These are phyloP conservation scores for Streptopelia turtur DNA, from an alignment of 2,797 vertebrate genomes.

Conservation along the genomic window DNA sequence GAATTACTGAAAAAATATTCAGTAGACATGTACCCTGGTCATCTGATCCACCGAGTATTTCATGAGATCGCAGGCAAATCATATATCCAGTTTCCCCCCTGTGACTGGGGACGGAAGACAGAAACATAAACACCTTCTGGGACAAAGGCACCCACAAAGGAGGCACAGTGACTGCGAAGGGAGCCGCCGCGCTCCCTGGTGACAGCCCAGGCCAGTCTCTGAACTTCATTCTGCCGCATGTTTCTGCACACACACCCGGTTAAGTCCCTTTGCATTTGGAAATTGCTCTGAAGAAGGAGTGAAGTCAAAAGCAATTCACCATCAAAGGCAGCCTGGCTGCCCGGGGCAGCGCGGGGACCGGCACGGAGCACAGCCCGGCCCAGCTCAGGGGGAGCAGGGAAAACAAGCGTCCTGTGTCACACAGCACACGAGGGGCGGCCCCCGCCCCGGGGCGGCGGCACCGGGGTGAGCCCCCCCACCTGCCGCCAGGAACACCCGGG, in stretches of 20 bases:
- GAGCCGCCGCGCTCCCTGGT: background rate
- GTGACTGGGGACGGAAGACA: fast-evolving
- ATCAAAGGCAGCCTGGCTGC: background rate
- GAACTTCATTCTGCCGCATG: background rate
- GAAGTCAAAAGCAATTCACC: background rate
- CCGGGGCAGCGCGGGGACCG: fast-evolving
- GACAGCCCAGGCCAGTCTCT: background rate
- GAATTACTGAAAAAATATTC: background rate
- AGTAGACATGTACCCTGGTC: fast-evolving
- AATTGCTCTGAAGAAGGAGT: background rate
- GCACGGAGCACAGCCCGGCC: background rate
- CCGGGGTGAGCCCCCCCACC: background rate
- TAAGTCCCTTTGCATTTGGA: fast-evolving
- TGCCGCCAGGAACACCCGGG: background rate
- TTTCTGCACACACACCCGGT: fast-evolving
- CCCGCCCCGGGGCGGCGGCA: background rate
- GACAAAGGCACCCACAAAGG: background rate
- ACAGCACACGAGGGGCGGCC: fast-evolving
- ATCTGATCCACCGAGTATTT: background rate
- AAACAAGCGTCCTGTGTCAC: fast-evolving
- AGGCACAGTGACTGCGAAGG: fast-evolving
- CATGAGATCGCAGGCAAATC: background rate
- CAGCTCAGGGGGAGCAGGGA: too few species aligned
- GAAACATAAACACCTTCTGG: background rate
- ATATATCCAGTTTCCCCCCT: fast-evolving